Conservation (phyloP, 2,797 vertebrate species). For the Ctenosaura bakeri region DNA sequence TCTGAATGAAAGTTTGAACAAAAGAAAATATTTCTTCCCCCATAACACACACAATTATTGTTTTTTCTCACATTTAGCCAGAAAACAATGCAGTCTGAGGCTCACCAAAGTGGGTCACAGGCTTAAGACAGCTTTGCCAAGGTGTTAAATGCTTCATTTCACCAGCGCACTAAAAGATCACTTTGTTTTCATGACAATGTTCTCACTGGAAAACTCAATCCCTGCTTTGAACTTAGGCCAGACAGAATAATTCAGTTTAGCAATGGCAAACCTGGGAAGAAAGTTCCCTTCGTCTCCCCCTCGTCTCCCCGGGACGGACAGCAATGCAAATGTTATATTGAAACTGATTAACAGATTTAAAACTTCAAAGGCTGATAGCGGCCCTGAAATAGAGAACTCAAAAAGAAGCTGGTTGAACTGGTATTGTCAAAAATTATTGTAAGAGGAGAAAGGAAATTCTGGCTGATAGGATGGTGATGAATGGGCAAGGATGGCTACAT, state of each 20-base stretch:
- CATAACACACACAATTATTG: background rate
- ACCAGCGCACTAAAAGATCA: conserved; percentile 59
- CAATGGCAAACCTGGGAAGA: background rate
- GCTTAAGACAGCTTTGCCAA: conserved; percentile 61
- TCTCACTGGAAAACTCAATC: conserved; percentile 36
- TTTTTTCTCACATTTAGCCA: conserved; percentile 52
- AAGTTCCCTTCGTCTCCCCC: too few species aligned
- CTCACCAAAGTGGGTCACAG: conserved; percentile 66
- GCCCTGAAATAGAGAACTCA: background rate
- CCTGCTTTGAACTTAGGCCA: background rate
- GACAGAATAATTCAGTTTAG: background rate
- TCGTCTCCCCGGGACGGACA: background rate
- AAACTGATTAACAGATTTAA: conserved; percentile 20
- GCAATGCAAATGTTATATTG: conserved; percentile 12
- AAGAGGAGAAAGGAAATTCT: background rate
- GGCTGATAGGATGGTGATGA: background rate
- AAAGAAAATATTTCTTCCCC: background rate
- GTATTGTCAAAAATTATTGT: background rate
- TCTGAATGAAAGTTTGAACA: background rate
- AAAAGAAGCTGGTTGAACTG: background rate
- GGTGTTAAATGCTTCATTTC: conserved; percentile 53
- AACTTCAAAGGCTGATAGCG: background rate
- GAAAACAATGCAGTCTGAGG: conserved; percentile 47
- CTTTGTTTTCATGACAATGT: conserved; percentile 64
- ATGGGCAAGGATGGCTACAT: background rate